These are phyloP conservation scores for Brachionus paranguensis DNA, from an alignment of 1,140 invertebrate species.

Conservation along the genomic window DNA sequence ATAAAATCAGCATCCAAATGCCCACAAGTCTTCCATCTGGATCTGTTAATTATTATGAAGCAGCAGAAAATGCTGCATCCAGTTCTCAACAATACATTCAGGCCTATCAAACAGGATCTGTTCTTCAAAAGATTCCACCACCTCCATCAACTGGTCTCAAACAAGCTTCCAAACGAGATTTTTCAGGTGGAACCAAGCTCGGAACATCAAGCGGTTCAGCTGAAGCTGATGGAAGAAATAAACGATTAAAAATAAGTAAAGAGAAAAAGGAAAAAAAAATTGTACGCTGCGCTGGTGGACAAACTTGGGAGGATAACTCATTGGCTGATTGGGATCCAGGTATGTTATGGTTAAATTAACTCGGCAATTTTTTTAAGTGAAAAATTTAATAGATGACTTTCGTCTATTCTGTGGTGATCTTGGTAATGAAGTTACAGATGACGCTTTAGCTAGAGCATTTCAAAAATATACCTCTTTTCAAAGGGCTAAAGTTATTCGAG, in stretches of 20 bases:
- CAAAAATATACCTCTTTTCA: conserved; percentile 89
- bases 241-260: conserved; percentile 44
- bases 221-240: background rate
- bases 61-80: background rate
- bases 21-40: conserved; percentile 12
- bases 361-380: background rate
- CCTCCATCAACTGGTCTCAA: background rate
- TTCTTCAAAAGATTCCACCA: background rate
- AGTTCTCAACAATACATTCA: background rate
- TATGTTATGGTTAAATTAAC: conserved; percentile 46
- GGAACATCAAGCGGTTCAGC: background rate
- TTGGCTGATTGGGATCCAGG: conserved; percentile 82
- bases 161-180: background rate
- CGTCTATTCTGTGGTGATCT: conserved; percentile 97
- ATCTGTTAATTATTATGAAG: background rate
- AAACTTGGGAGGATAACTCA: conserved; percentile 86
- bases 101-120: background rate
- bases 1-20: conserved; percentile 36
- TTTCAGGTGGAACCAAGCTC: background rate
- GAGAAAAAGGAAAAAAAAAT: conserved; percentile 66
- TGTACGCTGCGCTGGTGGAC: conserved; percentile 80
- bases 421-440: conserved; percentile 97
- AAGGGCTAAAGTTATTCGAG: conserved; percentile 87
- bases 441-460: conserved; percentile 84
- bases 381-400: conserved; percentile 73